Evolutionary conservation across 2,797 vertebrate species (phyloP).

Genomic region (Argyrosomus regius): DNA sequence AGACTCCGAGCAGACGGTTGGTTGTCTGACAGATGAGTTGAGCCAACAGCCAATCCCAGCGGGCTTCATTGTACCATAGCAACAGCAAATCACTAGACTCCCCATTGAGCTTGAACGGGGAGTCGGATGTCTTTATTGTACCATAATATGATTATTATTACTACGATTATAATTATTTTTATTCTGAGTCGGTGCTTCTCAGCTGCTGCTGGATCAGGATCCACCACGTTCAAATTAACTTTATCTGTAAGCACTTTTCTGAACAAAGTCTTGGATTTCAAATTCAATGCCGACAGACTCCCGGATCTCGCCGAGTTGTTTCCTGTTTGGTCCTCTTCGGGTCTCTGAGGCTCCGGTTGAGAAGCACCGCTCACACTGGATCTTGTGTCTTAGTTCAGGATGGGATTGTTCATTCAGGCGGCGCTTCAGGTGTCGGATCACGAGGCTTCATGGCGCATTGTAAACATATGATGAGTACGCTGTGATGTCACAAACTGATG

Average conservation of each 20-base stretch:
- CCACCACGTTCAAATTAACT: constrained; percentile 6
- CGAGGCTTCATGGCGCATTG: not conserved
- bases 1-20: constrained; percentile 21
- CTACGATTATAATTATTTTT: constrained; percentile 47
- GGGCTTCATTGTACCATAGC: constrained; percentile 68
- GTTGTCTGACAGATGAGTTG: constrained; percentile 8
- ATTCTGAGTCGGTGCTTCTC: constrained; percentile 58
- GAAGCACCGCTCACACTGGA: constrained; percentile 53
- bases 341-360: constrained; percentile 25
- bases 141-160: constrained; percentile 69
- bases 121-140: constrained; percentile 71
- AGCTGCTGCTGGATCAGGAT: constrained; percentile 25
- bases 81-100: constrained; percentile 56
- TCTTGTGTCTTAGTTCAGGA: constrained; percentile 69
- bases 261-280: constrained; percentile 26
- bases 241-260: constrained; percentile 35
- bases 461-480: not conserved
- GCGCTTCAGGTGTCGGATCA: not conserved
- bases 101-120: constrained; percentile 25
- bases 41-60: constrained; percentile 48
- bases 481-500: constrained; percentile 7
- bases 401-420: constrained; percentile 55
- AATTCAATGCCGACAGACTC: constrained; percentile 5
- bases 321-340: not conserved
- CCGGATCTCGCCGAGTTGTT: not conserved